Base-by-base conservation (phyloP, 1,140 invertebrate species). In the Coenobita brevimanus region DNA sequence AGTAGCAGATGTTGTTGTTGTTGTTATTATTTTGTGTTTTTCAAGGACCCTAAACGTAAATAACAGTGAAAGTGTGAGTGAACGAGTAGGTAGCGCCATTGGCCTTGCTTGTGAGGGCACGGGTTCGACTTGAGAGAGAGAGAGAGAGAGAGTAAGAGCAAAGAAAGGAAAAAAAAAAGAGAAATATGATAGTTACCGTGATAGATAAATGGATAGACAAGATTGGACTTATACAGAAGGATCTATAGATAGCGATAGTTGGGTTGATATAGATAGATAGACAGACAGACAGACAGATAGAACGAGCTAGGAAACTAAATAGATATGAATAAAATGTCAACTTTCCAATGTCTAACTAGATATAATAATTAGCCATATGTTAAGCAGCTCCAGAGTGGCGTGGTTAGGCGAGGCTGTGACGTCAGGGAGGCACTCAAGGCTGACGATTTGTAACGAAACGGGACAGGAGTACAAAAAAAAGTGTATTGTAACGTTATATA, bases 91-190 rank as follows among this genome's bases (percentile, higher is more conserved):
- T n/a, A n/a, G n/a, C n/a, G n/a, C n/a, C n/a, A n/a, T n/a, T n/a
- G n/a, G n/a, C n/a, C n/a, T n/a, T n/a, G n/a, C n/a, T n/a, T n/a
- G n/a, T n/a, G n/a, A n/a, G n/a, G n/a, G n/a, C n/a, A n/a, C n/a
- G n/a, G n/a, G n/a, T n/a, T n/a, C n/a, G n/a, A n/a, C n/a, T n/a
- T 13, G 54, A 57, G 54, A 57, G 54, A 57, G 54, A 57, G 54
- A 57, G 54, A 57, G 54, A 57, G 54, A 57, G 54, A 57, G 54
- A 57, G 54, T 13, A n/a, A 57, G 54, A 57, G 10, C 13, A 10
- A 57, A n/a, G n/a, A n/a, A 57, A n/a, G n/a, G 54, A 57, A n/a
- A 57, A 57, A n/a, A 57, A 57, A n/a, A 57, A 57, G 54, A 57
- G 54, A 57, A n/a, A 57, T 10, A 57, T 10, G n/a, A n/a, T 13